Conservation (phyloP, 2,888 invertebrate genomes). For the Agonopterix subpropinquella region DNA sequence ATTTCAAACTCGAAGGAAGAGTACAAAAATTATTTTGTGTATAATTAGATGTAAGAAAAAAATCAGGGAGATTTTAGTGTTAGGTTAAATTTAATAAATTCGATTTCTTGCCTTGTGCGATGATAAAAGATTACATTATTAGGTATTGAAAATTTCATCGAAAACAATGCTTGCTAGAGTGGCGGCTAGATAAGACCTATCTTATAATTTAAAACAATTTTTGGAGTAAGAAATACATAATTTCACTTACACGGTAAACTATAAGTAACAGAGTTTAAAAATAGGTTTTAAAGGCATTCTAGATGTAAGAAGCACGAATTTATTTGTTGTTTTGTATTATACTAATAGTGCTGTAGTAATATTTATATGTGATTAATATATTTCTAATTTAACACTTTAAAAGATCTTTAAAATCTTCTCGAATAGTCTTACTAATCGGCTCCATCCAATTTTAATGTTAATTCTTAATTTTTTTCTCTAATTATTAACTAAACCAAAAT, state of each 20-base stretch:
- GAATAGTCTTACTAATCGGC: constrained; percentile 31
- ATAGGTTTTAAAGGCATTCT: constrained; percentile 57
- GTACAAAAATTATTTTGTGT: constrained; percentile 75
- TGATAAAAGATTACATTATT: constrained; percentile 34
- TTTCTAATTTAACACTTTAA: constrained; percentile 41
- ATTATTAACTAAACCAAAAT: no score
- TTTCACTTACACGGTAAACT: constrained; percentile 23
- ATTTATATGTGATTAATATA: constrained; percentile 57
- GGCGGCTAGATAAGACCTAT: constrained; percentile 22
- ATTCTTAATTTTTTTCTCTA: no score
- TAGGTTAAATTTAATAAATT: constrained; percentile 45
- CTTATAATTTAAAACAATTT: constrained; percentile 18
- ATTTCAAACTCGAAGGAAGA: constrained; percentile 69
- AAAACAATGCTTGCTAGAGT: constrained; percentile 21
- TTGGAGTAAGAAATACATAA: constrained; percentile 27
- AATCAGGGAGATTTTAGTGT: constrained; percentile 71
- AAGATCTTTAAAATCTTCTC: constrained; percentile 28
- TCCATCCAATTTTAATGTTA: constrained; percentile 41
- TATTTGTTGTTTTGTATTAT: constrained; percentile 71
- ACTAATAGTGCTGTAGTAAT: constrained; percentile 54
- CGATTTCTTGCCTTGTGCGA: constrained; percentile 64
- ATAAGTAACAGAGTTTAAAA: constrained; percentile 31
- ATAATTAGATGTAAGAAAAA: constrained; percentile 70
- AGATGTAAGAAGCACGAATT: constrained; percentile 71
- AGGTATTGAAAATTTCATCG: constrained; percentile 29